Evolutionary conservation across 2,113 vertebrate species (phyloP), one percentile per base, ranked within the genome.

Genomic region (Ceyx cyanopectus): DNA sequence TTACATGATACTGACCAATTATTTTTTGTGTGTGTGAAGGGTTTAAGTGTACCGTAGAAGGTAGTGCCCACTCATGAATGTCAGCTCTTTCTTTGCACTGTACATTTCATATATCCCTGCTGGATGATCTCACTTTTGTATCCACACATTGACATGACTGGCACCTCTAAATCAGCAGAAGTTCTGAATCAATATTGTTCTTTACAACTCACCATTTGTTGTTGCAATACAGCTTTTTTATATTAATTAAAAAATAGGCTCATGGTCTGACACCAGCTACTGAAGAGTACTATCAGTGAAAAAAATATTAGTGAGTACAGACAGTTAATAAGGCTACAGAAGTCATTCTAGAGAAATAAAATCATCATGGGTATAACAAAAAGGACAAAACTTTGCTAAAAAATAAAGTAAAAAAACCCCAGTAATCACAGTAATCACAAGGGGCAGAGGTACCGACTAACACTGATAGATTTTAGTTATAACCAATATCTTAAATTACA

Each of bases 361-460:
- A 20, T 16, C 7, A 10, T 60, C 57, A 26, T 13, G 6, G 6
- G 6, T 30, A 26, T 65, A 9, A 70, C 4, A 6, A 63, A 63
- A 69, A 6, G 6, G 23, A 46, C 3, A 1, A 70, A 60, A 76
- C 2, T 7, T 51, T 70, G 37, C 24, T 29, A 54, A 77, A 70
- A 66, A 60, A 51, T 26, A 50, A 43, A 3, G 18, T 17, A 45
- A 45, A 45, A 23, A 48, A 48, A 50, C 13, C 10, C 0, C 0
- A 34, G 17, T 41, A 58, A 51, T 14, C 23, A 30, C 16, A 37
- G 37, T 37, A 37, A 37, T 37, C 37, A 37, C 37, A 50, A 3
- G 1, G 2, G 0, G 1, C 1, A 1, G 1, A 46, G 20, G 5
- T 3, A 8, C 10, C 10, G 50, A 30, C 3, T 10, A 51, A 17